Evolutionary conservation across 2,888 invertebrate species (phyloP), one percentile per base, ranked within the genome.

Genomic region (Philereme vetulata): DNA sequence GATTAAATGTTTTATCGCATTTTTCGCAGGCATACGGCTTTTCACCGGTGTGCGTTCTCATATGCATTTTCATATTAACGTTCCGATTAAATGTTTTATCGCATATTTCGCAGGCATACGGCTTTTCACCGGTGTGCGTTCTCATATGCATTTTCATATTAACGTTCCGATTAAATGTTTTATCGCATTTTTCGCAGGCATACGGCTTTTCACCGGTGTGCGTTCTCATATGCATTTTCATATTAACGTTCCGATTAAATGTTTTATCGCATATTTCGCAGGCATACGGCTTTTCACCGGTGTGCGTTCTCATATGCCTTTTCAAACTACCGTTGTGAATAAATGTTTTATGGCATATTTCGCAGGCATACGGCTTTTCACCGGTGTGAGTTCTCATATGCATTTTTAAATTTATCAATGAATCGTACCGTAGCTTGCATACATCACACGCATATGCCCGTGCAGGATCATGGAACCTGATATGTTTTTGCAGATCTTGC

Each of bases 401-500:
- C 4, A 0, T 38, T 38, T 45, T 59, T 36, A 64, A 53, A 8
- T 0, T 1, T 10, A 8, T 0, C 8, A 40, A 42, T 4, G 10
- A 9, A 6, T 2, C 36, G 36, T 51, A 64, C 35, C 55, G 58
- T 8, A 55, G 51, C 5, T 51, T 9, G 33, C 68, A 66, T 38
- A 50, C 10, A 4, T 63, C 46, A 49, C 66, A 68, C 4, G 34
- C 50, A 42, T 56, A 62, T 21, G 48, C 34, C 10, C 63, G 51
- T 0, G 47, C 60, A 6, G 8, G 21, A 45, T 60, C 66, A 51
- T 68, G 64, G 10, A 57, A 47, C 4, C 40, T 57, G 4, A 61
- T 54, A n/a, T 68, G 70, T 45, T 11, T 60, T 10, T 50, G 40
- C 6, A 69, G 11, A 4, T 34, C 46, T 36, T 35, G 11, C 47